Evolutionary conservation across 2,113 vertebrate genomes (phyloP).

Genomic region (Aptenodytes forsteri): DNA sequence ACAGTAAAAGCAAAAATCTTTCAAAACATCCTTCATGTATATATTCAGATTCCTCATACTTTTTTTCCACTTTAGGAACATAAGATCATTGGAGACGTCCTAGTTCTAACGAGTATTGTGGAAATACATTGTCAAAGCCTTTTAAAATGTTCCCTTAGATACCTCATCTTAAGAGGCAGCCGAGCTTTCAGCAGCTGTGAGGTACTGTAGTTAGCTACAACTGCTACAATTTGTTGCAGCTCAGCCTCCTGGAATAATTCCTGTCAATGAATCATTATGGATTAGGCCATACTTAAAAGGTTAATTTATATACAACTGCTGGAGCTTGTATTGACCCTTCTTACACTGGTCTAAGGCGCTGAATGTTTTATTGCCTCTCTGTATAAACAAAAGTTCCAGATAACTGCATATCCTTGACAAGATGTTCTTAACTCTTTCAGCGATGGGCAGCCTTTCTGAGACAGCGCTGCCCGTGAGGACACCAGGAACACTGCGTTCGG

Average conservation of each 20-base stretch:
- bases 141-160: slow-evolving; percentile 60
- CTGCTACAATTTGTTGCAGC: slow-evolving; percentile 54
- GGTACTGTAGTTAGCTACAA: slow-evolving; percentile 33
- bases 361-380: slow-evolving; percentile 67
- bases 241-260: slow-evolving; percentile 61
- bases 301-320: slow-evolving; percentile 70
- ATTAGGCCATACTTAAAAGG: slow-evolving; percentile 66
- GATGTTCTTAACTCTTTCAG: slow-evolving; percentile 66
- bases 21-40: slow-evolving; percentile 68
- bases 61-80: slow-evolving; percentile 59
- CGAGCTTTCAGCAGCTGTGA: slow-evolving; percentile 36
- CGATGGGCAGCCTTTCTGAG: background rate
- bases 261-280: slow-evolving; percentile 67
- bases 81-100: slow-evolving; percentile 49
- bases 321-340: slow-evolving; percentile 67
- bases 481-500: background rate
- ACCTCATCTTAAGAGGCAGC: slow-evolving; percentile 53
- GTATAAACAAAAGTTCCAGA: slow-evolving; percentile 69
- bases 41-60: slow-evolving; percentile 66
- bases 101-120: slow-evolving; percentile 59
- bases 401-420: slow-evolving; percentile 45
- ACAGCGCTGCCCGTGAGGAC: background rate
- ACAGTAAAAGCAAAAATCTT: slow-evolving; percentile 60
- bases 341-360: slow-evolving; percentile 48
- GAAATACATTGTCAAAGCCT: slow-evolving; percentile 64